Evolutionary conservation across 2,888 invertebrate species (phyloP).

Genomic region (Crioceris asparagi): DNA sequence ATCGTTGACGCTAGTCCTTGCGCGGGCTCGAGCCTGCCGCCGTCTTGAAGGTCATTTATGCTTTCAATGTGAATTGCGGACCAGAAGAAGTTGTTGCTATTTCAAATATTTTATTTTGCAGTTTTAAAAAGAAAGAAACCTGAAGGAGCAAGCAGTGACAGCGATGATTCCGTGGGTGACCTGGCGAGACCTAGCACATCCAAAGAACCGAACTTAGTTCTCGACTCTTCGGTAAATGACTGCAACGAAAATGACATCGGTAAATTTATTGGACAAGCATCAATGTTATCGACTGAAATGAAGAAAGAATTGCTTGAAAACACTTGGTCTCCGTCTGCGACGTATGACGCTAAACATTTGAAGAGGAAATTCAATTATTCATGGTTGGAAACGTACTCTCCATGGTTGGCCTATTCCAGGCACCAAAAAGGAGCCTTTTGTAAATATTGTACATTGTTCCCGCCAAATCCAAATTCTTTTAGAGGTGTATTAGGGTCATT

Average conservation of each 20-base stretch:
- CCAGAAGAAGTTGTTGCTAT: too few relatives aligned
- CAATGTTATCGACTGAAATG: slow-evolving; percentile 2
- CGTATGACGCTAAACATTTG: slow-evolving; percentile 17
- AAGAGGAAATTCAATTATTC: slow-evolving; percentile 18
- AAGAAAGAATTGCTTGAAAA: slow-evolving; percentile 6
- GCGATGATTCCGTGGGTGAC: slow-evolving; percentile 4
- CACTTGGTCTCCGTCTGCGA: slow-evolving; percentile 2
- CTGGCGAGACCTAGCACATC: slow-evolving; percentile 4
- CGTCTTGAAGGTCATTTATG: too few relatives aligned
- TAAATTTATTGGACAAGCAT: slow-evolving; percentile 6
- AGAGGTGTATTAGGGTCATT: slow-evolving; percentile 21
- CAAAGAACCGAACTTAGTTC: neutral
- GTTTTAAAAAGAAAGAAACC: too few relatives aligned
- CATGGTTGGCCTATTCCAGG: slow-evolving; percentile 15
- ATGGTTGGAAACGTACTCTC: slow-evolving; percentile 12
- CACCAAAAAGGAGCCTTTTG: slow-evolving; percentile 11
- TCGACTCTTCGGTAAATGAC: slow-evolving; percentile 2
- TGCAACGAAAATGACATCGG: slow-evolving; percentile 9
- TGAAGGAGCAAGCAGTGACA: slow-evolving; percentile 6
- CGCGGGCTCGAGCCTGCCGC: too few relatives aligned
- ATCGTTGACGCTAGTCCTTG: too few relatives aligned
- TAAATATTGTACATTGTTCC: slow-evolving; percentile 9
- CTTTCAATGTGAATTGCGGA: too few relatives aligned
- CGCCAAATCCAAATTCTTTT: slow-evolving; percentile 9
- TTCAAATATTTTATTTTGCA: too few relatives aligned